Evolutionary conservation across 1,140 invertebrate species (phyloP), one percentile per base, ranked within the genome.

Genomic region (Eueides isabella): DNA sequence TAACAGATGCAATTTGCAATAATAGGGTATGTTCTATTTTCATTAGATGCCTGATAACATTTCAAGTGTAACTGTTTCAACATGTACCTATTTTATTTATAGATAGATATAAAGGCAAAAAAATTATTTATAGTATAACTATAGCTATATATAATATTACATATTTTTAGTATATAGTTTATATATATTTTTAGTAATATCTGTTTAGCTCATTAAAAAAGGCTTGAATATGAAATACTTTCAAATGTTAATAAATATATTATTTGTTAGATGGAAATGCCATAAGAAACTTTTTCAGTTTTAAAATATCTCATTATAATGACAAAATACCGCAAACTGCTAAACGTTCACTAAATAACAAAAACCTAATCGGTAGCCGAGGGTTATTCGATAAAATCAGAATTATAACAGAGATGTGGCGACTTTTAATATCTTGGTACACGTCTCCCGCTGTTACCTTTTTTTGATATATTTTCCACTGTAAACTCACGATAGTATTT

Each of bases 381-480:
- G 64, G 71, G 65, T 75, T 28, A 44, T 12, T 33, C 33, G 74
- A 76, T 76, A 76, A 63, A 72, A 76, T 76, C 74, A 35, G 48
- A 81, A 83, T 84, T 84, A 80, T 85, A 81, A 85, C 77, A 83
- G 83, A 85, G 80, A 81, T 76, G 80, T 84, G 83, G 85, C 80
- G 83, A 82, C 77, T 76, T 61, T 81, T 68, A 75, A 79, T 79
- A 78, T 78, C 38, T 65, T 16, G 19, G 62, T 72, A 77, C 77
- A 79, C 38, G 71, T 38, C 48, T 71, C 82, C 82, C 73, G 77
- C 78, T 79, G 82, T 41, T 75, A 66, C 33, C 64, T 16, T 35
- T 19, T 70, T 70, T 62, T 62, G 55, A 33, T 16, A 38, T 16
- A 62, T 30, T 41, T 30, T 62, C 31, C 26, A 70, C 12, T 31